Evolutionary conservation across 2,797 vertebrate genomes (phyloP).

Genomic region (Danio tinwini): DNA sequence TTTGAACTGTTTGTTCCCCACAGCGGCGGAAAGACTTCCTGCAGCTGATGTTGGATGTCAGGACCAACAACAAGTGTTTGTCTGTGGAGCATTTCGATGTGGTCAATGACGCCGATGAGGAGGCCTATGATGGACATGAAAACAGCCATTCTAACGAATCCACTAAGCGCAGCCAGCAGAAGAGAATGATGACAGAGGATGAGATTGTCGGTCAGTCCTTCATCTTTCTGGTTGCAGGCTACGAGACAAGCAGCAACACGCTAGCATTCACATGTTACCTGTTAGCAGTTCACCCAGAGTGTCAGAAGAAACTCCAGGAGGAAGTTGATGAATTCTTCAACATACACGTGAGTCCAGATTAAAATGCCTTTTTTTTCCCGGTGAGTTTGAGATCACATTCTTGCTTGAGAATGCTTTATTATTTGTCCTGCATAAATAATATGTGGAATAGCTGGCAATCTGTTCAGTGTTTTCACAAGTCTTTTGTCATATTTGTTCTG

Average conservation of each 20-base stretch:
- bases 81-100: conserved; percentile 74
- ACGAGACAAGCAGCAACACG: conserved; percentile 88
- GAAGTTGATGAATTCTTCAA: conserved; percentile 87
- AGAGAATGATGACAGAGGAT: conserved; percentile 83
- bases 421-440: background rate
- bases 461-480: background rate
- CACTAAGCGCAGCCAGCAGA: conserved; percentile 55
- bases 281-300: conserved; percentile 84
- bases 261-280: conserved; percentile 89
- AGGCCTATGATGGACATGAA: background rate
- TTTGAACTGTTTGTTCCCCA: background rate
- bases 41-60: conserved; percentile 88
- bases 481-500: conserved; percentile 16
- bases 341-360: conserved; percentile 82
- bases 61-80: conserved; percentile 59
- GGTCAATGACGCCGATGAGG: conserved; percentile 64
- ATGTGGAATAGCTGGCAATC: conserved; percentile 18
- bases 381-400: background rate
- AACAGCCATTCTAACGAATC: conserved; percentile 13
- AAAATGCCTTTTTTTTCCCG: background rate
- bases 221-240: conserved; percentile 91
- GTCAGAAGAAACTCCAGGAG: conserved; percentile 82
- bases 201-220: conserved; percentile 92
- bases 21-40: conserved; percentile 92
- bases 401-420: conserved; percentile 2